Conservation (phyloP, 2,888 invertebrate genomes). For the Apamea epomidion region DNA sequence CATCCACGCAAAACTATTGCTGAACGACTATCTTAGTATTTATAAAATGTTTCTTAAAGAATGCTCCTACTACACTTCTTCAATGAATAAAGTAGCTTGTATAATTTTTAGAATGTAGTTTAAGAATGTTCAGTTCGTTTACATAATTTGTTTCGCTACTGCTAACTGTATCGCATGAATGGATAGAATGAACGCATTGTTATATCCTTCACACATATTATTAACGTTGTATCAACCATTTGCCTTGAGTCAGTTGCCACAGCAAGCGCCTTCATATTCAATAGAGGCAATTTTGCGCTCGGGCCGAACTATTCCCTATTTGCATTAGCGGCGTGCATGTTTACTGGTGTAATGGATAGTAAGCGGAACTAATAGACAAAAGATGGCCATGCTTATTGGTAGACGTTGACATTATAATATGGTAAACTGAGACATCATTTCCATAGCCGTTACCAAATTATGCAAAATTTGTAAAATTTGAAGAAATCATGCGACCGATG, state of each 20-base stretch:
- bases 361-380: constrained; percentile 25
- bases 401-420: constrained; percentile 1
- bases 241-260: constrained; percentile 36
- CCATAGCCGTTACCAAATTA: neutral
- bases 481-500: no score
- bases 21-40: neutral
- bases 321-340: constrained; percentile 15
- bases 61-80: neutral
- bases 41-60: no score
- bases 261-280: constrained; percentile 36
- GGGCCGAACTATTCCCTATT: constrained; percentile 35
- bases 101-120: neutral
- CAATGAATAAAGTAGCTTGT: neutral
- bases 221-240: constrained; percentile 34
- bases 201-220: constrained; percentile 43
- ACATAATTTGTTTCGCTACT: constrained; percentile 35
- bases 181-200: constrained; percentile 21
- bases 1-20: neutral
- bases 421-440: neutral
- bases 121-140: constrained; percentile 22
- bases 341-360: neutral
- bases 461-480: neutral
- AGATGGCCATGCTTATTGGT: constrained; percentile 14
- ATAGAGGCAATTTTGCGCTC: constrained; percentile 43
- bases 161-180: constrained; percentile 33